Evolutionary conservation across 2,113 vertebrate genomes (phyloP).

Genomic region (Saguinus imperator): DNA sequence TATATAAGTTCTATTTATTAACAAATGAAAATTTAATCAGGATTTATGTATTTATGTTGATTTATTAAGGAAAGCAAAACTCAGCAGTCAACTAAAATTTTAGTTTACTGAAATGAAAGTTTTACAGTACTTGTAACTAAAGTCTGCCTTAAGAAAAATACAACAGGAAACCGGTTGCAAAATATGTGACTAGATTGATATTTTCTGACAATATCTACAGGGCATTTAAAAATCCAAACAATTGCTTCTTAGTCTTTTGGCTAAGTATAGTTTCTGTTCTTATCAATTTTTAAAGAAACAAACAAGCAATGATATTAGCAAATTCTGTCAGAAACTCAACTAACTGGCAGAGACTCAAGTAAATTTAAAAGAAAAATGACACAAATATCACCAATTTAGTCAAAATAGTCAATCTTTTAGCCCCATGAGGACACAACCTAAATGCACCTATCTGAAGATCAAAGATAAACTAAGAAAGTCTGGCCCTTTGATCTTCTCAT

Average conservation of each 20-base stretch:
- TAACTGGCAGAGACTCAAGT: neutral
- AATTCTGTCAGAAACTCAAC: neutral
- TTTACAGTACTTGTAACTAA: neutral
- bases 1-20: neutral
- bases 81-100: neutral
- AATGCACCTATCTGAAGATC: conserved; percentile 59
- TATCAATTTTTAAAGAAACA: neutral
- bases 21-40: neutral
- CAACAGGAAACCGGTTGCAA: neutral
- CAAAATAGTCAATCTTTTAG: conserved; percentile 27
- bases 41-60: neutral
- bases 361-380: neutral
- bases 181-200: neutral
- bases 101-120: neutral
- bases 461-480: conserved; percentile 41
- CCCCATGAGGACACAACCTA: neutral
- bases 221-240: neutral
- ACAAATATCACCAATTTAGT: conserved; percentile 29
- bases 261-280: neutral
- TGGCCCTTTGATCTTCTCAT: conserved; percentile 54
- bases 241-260: neutral
- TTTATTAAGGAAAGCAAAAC: neutral
- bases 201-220: neutral
- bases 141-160: neutral
- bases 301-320: neutral